Evolutionary conservation across 1,140 invertebrate genomes (phyloP), one percentile per base, ranked within the genome.

Genomic region (Alviniconcha marisindica): DNA sequence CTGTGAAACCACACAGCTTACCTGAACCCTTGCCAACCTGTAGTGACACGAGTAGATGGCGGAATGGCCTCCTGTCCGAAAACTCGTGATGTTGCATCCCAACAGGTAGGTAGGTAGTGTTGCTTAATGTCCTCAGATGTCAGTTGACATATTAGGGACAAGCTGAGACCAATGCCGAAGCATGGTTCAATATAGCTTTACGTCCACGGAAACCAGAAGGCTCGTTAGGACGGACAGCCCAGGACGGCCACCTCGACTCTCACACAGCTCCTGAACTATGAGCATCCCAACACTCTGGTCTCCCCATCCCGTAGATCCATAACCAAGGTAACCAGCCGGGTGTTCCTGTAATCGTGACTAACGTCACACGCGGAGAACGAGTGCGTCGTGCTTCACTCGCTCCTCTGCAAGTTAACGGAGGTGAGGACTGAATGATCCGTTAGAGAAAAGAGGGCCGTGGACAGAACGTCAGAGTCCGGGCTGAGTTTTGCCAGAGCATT

Each of bases 381-480:
- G 38, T 38, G 7, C 36, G 69, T 38, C 4, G 69, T 73, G 5
- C 31, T 36, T 28, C 69, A 73, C 5, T 73, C 69, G 28, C 38
- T 38, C 24, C 38, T 73, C n/a, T 36, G 69, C n/a, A 73, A 36
- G 69, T 73, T 73, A 38, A 73, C 69, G 69, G 69, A 73, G 69
- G 69, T 38, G 31, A 73, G 28, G 5, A 73, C 69, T 10, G 14
- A 21, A 36, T 38, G 33, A 36, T 73, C 36, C 31, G 5, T 28
- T 28, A 14, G 24, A 36, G 28, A 33, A 38, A 36, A 73, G 18
- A 73, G 38, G 2, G 69, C 38, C 28, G 38, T 73, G 69, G 69
- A 73, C 7, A 73, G 36, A 21, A 73, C 31, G 69, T 73, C 69
- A 4, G 69, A 21, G 31, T 73, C 69, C 28, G 69, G n/a, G 5